Evolutionary conservation across 1,140 invertebrate genomes (phyloP).

Genomic region (Saccostrea cuccullata): DNA sequence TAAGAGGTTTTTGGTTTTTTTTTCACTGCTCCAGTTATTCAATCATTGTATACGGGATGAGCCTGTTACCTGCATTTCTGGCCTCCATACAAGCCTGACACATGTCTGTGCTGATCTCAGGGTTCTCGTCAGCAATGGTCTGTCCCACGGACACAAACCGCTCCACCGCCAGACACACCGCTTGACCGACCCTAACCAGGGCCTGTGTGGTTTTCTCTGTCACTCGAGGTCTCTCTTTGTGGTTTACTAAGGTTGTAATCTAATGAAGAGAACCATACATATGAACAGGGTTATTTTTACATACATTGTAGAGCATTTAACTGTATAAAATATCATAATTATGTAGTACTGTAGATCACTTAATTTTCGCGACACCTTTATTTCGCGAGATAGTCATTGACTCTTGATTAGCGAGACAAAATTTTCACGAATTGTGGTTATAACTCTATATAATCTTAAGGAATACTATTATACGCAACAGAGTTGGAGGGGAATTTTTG

Average conservation of each 20-base stretch:
- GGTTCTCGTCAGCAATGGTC: slow-evolving; percentile 98
- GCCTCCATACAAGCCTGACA: slow-evolving; percentile 98
- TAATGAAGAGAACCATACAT: slow-evolving; percentile 79
- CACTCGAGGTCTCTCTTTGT: slow-evolving; percentile 80
- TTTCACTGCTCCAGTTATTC: too few relatives aligned
- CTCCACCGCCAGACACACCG: slow-evolving; percentile 97
- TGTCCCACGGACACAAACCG: slow-evolving; percentile 98
- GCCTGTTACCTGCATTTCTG: slow-evolving; percentile 88
- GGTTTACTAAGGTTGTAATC: slow-evolving; percentile 93
- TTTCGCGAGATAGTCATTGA: too few relatives aligned
- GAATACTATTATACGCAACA: too few relatives aligned
- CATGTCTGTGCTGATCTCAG: slow-evolving; percentile 96
- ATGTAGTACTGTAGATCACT: too few relatives aligned
- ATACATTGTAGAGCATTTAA: too few relatives aligned
- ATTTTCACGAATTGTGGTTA: too few relatives aligned
- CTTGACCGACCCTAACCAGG: slow-evolving; percentile 94
- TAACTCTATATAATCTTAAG: too few relatives aligned
- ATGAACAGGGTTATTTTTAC: too few relatives aligned
- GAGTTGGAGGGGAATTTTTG: too few relatives aligned
- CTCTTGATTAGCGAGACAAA: too few relatives aligned
- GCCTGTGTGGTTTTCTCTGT: slow-evolving; percentile 84
- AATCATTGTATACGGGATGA: not conserved
- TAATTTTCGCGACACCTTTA: too few relatives aligned
- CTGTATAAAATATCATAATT: too few relatives aligned
- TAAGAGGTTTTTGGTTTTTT: not conserved